Evolutionary conservation across 2,888 invertebrate species (phyloP).

Genomic region (Rotaria sp.): DNA sequence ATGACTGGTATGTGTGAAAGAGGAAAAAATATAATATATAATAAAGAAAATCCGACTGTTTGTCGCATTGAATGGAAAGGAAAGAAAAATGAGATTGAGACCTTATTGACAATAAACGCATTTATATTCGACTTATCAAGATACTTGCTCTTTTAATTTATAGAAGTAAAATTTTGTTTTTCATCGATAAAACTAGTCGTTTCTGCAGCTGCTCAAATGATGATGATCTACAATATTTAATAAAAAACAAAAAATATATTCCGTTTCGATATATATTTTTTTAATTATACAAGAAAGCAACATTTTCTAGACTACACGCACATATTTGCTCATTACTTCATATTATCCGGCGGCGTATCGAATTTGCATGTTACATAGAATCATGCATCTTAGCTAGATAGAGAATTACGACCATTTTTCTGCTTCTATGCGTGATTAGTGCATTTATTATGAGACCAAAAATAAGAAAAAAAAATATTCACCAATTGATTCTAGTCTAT

Average conservation of each 20-base stretch:
- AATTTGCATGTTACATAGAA: neutral
- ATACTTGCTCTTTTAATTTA: neutral
- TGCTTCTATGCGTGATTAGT: neutral
- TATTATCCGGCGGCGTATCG: neutral
- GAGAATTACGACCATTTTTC: conserved; percentile 13
- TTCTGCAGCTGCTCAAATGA: neutral
- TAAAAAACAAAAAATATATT: neutral
- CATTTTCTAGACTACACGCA: neutral
- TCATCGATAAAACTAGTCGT: neutral
- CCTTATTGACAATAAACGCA: neutral
- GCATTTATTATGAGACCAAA: neutral
- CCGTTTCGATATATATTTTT: no score
- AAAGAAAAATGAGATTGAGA: conserved; percentile 18
- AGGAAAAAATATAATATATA: neutral
- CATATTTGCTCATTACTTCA: neutral
- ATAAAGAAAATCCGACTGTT: neutral
- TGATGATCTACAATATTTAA: neutral
- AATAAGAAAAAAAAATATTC: neutral
- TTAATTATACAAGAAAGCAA: neutral
- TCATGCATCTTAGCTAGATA: neutral
- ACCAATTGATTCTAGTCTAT: neutral
- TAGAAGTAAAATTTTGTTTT: neutral
- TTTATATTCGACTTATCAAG: neutral
- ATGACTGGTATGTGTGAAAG: neutral
- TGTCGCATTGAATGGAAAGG: neutral